A percentile compares a stretch with the other conserved stretches of the same genome.
Conservation (phyloP, 92 coral and sea anemone species). For the Siderastrea siderea region DNA sequence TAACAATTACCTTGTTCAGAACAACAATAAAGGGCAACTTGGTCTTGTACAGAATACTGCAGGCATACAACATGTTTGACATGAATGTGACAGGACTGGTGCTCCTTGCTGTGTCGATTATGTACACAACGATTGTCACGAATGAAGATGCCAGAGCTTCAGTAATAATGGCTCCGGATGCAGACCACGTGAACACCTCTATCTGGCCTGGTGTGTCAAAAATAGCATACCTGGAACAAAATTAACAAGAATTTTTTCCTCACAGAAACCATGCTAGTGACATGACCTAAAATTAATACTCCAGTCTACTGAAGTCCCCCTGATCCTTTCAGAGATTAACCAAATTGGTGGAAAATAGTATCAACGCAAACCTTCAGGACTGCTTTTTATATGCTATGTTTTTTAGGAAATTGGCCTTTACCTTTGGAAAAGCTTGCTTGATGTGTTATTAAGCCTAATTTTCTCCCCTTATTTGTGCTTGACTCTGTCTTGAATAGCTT, state of each 20-base stretch:
- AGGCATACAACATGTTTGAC: conserved; percentile 99
- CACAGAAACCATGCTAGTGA: too few species aligned
- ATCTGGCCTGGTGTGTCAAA: conserved; percentile 99
- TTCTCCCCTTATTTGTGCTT: too few species aligned
- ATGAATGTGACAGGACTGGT: conserved; percentile 95
- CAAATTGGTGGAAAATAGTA: too few species aligned
- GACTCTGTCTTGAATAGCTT: too few species aligned
- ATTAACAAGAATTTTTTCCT: too few species aligned
- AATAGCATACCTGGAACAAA: conserved; percentile 79
- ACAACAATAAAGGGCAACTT: conserved; percentile 90
- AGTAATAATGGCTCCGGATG: conserved; percentile 96
- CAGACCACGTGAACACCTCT: conserved; percentile 99
- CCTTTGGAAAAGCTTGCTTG: too few species aligned
- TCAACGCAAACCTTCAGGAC: too few species aligned
- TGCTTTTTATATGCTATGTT: too few species aligned
- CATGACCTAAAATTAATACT: too few species aligned
- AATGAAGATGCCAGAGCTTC: conserved; percentile 95
- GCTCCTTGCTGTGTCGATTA: conserved; percentile 94
- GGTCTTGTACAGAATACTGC: conserved; percentile 96
- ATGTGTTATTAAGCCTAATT: too few species aligned
- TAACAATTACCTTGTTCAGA: conserved; percentile 78
- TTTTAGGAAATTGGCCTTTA: too few species aligned
- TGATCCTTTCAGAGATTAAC: too few species aligned
- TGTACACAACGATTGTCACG: conserved; percentile 94
- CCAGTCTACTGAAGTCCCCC: background rate